A percentile compares a stretch with the other conserved stretches of the same genome.
Conservation (phyloP, 2,888 invertebrate genomes). For the Drosophila silvestris region DNA sequence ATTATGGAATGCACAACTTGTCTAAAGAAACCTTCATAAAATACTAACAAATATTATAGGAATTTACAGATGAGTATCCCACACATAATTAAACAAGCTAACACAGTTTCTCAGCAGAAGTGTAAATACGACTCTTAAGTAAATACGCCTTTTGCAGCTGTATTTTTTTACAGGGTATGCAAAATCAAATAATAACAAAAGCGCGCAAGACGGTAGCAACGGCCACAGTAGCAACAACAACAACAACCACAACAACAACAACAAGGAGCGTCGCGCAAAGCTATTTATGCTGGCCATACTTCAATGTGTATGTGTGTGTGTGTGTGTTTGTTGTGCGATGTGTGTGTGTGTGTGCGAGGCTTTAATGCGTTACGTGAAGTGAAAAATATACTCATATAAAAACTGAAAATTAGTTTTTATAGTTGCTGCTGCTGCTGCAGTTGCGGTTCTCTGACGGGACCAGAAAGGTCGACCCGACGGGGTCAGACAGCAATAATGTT, state of each 20-base stretch:
- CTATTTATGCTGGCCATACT: conserved; percentile 43
- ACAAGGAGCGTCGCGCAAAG: conserved; percentile 21
- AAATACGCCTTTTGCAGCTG: conserved; percentile 2
- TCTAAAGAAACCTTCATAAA: background rate
- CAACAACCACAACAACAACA: conserved; percentile 14
- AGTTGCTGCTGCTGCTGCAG: conserved; percentile 19
- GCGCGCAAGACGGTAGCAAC: conserved; percentile 64
- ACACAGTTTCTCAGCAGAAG: too few relatives aligned
- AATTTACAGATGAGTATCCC: accelerated
- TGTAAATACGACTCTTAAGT: too few relatives aligned
- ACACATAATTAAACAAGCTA: background rate
- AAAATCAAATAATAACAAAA: conserved; percentile 73
- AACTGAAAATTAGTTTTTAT: conserved; percentile 69
- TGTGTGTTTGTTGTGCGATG: conserved; percentile 17
- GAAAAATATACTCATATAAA: conserved; percentile 55
- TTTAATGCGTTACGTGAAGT: conserved; percentile 65
- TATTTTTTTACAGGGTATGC: conserved; percentile 38
- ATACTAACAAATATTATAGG: background rate
- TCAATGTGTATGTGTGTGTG: conserved; percentile 6
- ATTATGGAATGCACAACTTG: background rate
- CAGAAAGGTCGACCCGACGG: conserved; percentile 54
- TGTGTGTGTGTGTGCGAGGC: conserved; percentile 29
- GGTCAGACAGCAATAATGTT: conserved; percentile 22
- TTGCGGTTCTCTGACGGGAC: conserved; percentile 36
- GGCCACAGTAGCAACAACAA: conserved; percentile 31